Conservation (phyloP, 2,113 vertebrate species). For the Xyrauchen texanus region DNA sequence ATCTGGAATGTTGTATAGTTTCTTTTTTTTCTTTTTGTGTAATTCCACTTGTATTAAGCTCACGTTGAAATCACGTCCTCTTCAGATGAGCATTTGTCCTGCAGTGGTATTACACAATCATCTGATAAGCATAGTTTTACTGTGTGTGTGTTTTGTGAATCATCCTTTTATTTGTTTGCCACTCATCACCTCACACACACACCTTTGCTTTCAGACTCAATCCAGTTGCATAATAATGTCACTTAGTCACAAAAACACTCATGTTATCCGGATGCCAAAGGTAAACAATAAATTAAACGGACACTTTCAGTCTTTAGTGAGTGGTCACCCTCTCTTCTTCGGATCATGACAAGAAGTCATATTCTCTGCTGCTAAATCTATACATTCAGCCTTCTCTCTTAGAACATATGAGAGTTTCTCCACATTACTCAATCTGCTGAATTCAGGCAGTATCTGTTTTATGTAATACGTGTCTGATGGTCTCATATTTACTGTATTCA, state of each 20-base stretch:
- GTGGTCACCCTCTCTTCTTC: no score
- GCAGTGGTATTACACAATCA: conserved; percentile 5
- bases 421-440: no score
- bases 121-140: neutral
- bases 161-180: neutral
- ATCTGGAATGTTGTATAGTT: no score
- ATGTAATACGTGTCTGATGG: no score
- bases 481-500: no score
- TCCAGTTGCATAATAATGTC: conserved; percentile 14
- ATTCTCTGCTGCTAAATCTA: no score
- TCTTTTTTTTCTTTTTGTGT: neutral
- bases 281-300: neutral
- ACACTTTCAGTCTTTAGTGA: no score
- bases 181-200: conserved; percentile 18
- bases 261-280: neutral
- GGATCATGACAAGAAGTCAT: no score
- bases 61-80: neutral
- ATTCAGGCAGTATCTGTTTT: no score
- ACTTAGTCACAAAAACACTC: conserved; percentile 15
- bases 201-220: conserved; percentile 8
- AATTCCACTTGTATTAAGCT: no score
- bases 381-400: no score
- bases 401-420: no score
- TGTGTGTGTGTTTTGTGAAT: neutral
- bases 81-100: neutral